Percentiles rank a stretch among this genome's conserved stretches.
Conservation (phyloP, 2,797 vertebrate genomes). For the Pseudochromis fuscus region DNA sequence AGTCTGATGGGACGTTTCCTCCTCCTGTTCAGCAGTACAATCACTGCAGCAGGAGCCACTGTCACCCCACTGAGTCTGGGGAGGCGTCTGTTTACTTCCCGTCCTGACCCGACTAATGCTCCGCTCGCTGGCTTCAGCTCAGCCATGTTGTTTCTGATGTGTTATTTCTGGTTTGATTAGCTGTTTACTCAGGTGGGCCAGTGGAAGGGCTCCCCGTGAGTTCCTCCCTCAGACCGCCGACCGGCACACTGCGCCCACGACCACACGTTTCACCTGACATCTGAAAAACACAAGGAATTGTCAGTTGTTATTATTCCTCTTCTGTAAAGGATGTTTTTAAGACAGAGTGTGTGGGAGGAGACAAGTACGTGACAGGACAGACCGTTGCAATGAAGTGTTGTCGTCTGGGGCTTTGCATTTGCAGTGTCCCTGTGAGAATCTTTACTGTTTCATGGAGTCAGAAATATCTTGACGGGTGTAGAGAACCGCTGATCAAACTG, state of each 20-base stretch:
- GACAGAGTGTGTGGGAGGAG: constrained; percentile 51
- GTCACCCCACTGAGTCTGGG: constrained; percentile 78
- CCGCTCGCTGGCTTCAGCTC: constrained; percentile 50
- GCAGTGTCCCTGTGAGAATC: constrained; percentile 17
- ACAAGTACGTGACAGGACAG: constrained; percentile 46
- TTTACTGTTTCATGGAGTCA: constrained; percentile 35
- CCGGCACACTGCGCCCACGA: constrained; percentile 42
- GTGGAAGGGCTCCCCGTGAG: constrained; percentile 74
- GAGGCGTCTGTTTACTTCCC: constrained; percentile 82
- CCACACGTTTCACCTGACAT: constrained; percentile 70
- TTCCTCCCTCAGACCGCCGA: constrained; percentile 52
- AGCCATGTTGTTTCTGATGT: constrained; percentile 65
- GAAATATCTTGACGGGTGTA: constrained; percentile 55
- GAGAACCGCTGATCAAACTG: constrained; percentile 20
- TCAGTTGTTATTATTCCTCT: constrained; percentile 46
- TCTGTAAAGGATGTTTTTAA: constrained; percentile 74
- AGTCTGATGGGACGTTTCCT: constrained; percentile 83
- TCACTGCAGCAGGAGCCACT: constrained; percentile 75
- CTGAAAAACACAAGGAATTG: constrained; percentile 54
- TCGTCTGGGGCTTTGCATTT: constrained; percentile 11
- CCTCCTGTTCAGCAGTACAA: constrained; percentile 80
- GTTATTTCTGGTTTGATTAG: constrained; percentile 85
- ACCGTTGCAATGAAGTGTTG: constrained; percentile 28
- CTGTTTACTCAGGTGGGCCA: constrained; percentile 87
- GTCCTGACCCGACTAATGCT: constrained; percentile 62